Evolutionary conservation across 2,113 vertebrate species (phyloP).

Genomic region (Pseudolaguvia tuberculata): DNA sequence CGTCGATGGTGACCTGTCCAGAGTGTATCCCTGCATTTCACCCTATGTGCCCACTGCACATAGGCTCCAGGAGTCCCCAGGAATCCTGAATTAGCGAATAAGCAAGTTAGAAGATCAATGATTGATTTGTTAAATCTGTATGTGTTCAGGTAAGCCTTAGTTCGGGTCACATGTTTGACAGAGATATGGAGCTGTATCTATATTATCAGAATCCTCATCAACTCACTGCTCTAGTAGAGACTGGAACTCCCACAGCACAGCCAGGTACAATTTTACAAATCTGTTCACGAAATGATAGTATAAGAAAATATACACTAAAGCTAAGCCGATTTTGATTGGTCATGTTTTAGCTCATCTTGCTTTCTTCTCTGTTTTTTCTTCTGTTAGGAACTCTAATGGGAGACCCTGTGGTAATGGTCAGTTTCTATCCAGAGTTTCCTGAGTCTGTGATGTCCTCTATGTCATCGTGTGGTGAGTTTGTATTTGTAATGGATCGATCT

Average conservation of each 20-base stretch:
- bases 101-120: no score
- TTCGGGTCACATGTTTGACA: slow-evolving; percentile 38
- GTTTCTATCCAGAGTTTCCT: slow-evolving; percentile 74
- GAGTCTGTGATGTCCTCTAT: slow-evolving; percentile 54
- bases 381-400: slow-evolving; percentile 71
- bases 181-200: slow-evolving; percentile 42
- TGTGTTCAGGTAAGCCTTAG: slow-evolving; percentile 36
- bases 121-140: not conserved
- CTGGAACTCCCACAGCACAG: slow-evolving; percentile 13
- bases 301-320: no score
- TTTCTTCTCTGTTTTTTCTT: not conserved
- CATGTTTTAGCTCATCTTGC: no score
- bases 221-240: slow-evolving; percentile 42
- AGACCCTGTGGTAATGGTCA: slow-evolving; percentile 74
- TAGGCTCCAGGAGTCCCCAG: no score
- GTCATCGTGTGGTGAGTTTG: not conserved
- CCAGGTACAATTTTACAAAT: slow-evolving; percentile 18
- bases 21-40: no score
- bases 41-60: no score
- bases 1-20: no score
- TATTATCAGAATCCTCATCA: slow-evolving; percentile 45
- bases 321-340: no score
- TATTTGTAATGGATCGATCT: no score
- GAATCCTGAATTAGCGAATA: no score
- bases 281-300: not conserved